phyloP scores from a whole-genome alignment of 2,888 invertebrate genomes.

The Fabriciana adippe region DNA sequence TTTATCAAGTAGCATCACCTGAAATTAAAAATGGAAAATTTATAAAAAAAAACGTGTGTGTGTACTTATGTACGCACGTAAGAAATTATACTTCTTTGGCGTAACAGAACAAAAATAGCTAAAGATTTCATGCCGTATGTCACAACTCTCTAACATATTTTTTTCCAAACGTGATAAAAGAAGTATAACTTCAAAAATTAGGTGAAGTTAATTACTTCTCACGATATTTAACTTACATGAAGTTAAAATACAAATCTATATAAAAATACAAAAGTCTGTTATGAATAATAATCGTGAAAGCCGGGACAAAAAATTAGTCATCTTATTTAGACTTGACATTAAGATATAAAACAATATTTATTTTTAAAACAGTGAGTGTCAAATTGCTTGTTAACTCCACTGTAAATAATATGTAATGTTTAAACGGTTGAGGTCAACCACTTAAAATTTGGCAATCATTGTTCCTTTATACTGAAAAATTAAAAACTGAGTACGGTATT shows the following conservation, averaged over 20 bases:
- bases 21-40: constrained; percentile 43
- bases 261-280: no score
- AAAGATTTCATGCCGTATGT: no score
- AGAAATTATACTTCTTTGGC: no score
- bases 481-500: not conserved
- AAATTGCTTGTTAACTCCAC: constrained; percentile 36
- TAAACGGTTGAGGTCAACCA: constrained; percentile 42
- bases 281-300: no score
- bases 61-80: no score
- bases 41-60: not conserved
- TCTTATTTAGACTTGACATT: not conserved
- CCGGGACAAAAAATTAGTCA: no score
- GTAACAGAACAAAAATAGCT: no score
- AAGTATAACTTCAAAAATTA: no score
- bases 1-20: constrained; percentile 71
- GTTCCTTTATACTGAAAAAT: constrained; percentile 30
- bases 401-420: constrained; percentile 42
- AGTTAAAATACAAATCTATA: no score
- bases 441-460: constrained; percentile 41
- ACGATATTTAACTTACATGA: no score
- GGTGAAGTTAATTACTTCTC: not conserved
- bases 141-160: no score
- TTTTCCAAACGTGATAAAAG: no score
- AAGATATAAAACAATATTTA: constrained; percentile 19
- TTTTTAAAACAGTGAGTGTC: constrained; percentile 36